Evolutionary conservation across 1,140 invertebrate genomes (phyloP).

Genomic region (Parasteatoda tepidariorum): DNA sequence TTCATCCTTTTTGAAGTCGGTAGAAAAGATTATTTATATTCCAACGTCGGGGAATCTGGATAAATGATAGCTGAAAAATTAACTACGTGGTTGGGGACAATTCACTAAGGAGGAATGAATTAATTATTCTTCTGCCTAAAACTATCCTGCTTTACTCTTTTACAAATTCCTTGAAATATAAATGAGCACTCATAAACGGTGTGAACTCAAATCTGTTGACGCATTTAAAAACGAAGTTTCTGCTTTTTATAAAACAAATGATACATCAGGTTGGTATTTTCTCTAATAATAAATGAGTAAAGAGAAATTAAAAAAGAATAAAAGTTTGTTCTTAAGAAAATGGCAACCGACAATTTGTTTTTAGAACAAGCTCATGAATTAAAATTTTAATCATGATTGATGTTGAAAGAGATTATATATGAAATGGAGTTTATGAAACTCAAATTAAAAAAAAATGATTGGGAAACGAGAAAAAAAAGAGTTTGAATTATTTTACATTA

Average conservation of each 20-base stretch:
- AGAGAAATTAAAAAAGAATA: not conserved
- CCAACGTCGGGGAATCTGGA: conserved; percentile 34
- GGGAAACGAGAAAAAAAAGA: not conserved
- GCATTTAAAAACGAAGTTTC: not conserved
- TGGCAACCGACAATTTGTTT: not conserved
- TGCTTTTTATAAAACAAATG: conserved; percentile 23
- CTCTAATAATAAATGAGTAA: not conserved
- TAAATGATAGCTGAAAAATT: conserved; percentile 48
- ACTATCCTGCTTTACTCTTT: conserved; percentile 1
- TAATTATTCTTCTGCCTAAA: conserved; percentile 30
- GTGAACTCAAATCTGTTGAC: not conserved
- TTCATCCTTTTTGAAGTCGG: conserved; percentile 23
- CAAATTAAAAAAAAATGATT: not conserved
- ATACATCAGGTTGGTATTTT: not conserved
- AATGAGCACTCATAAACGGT: not conserved
- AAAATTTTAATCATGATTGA: not conserved
- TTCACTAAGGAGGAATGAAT: conserved; percentile 40
- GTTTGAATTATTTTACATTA: no score
- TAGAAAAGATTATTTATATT: conserved; percentile 28
- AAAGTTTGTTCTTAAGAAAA: not conserved
- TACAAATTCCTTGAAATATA: conserved; percentile 12
- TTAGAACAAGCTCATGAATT: not conserved
- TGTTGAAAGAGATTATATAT: not conserved
- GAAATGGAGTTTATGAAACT: not conserved
- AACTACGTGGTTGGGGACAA: conserved; percentile 36